These are phyloP conservation scores for Apistogramma diplotaenia DNA, from an alignment of 2,113 vertebrate genomes.

Conservation along the genomic window DNA sequence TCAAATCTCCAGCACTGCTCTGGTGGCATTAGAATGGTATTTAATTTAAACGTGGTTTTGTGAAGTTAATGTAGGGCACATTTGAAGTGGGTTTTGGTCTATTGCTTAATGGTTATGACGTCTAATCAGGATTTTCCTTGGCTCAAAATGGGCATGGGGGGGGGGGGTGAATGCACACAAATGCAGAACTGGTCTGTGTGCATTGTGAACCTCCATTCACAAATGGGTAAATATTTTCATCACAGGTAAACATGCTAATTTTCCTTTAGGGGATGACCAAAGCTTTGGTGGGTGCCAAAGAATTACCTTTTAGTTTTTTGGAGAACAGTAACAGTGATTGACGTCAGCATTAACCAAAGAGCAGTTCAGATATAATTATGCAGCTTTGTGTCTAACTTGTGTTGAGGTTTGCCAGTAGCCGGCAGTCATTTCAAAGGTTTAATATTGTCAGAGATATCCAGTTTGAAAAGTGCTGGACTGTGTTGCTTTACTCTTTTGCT, in stretches of 20 bases:
- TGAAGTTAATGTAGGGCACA: neutral
- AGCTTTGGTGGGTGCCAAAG: no score
- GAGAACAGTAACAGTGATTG: no score
- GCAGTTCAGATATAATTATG: neutral
- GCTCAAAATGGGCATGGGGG: neutral
- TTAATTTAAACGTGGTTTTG: neutral
- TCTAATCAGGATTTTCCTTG: rapidly evolving
- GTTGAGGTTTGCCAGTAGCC: neutral
- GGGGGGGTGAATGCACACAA: neutral
- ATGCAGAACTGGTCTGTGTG: neutral
- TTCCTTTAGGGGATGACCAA: neutral
- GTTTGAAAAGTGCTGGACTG: neutral
- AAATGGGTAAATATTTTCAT: no score
- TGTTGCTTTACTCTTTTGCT: neutral
- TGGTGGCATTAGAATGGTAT: neutral
- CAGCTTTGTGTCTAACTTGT: neutral
- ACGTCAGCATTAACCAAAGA: neutral
- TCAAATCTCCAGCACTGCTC: neutral
- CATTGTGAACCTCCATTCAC: no score
- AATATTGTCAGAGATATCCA: neutral
- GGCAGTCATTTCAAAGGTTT: neutral
- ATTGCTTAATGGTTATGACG: neutral
- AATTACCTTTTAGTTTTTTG: no score
- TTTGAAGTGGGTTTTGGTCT: neutral
- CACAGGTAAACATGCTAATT: neutral